Conservation (phyloP, 2,888 invertebrate species). For the Drosophila macrospina region DNA sequence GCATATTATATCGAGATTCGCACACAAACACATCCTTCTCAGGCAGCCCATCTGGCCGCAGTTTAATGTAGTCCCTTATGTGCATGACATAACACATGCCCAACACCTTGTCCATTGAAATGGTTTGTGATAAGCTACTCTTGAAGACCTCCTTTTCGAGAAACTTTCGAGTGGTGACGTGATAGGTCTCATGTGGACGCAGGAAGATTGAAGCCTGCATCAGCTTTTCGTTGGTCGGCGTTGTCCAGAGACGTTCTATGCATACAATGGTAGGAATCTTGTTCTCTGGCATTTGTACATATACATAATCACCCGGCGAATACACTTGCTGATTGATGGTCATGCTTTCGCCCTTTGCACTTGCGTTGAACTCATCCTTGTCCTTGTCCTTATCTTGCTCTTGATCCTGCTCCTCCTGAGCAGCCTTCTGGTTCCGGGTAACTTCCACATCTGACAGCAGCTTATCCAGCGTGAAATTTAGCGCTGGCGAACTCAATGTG, state of each 20-base stretch:
- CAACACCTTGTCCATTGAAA: constrained; percentile 93
- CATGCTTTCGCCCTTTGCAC: constrained; percentile 87
- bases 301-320: constrained; percentile 96
- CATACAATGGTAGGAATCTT: constrained; percentile 91
- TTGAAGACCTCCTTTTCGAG: constrained; percentile 98
- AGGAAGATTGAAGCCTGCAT: constrained; percentile 96
- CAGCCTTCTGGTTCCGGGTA: constrained; percentile 90
- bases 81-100: constrained; percentile 97
- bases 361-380: constrained; percentile 86
- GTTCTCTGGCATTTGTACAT: constrained; percentile 88
- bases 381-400: constrained; percentile 86
- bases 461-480: constrained; percentile 91
- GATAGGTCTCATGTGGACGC: constrained; percentile 98
- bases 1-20: constrained; percentile 96
- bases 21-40: constrained; percentile 98
- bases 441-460: constrained; percentile 91
- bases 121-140: constrained; percentile 94
- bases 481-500: constrained; percentile 94
- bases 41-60: constrained; percentile 93
- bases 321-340: constrained; percentile 92
- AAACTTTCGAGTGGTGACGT: constrained; percentile 97
- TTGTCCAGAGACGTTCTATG: constrained; percentile 95
- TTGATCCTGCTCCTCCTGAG: constrained; percentile 92
- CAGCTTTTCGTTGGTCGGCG: constrained; percentile 92
- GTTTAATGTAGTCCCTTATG: constrained; percentile 97